Base-by-base conservation (phyloP, 2,113 vertebrate species). In the Eleginops maclovinus region DNA sequence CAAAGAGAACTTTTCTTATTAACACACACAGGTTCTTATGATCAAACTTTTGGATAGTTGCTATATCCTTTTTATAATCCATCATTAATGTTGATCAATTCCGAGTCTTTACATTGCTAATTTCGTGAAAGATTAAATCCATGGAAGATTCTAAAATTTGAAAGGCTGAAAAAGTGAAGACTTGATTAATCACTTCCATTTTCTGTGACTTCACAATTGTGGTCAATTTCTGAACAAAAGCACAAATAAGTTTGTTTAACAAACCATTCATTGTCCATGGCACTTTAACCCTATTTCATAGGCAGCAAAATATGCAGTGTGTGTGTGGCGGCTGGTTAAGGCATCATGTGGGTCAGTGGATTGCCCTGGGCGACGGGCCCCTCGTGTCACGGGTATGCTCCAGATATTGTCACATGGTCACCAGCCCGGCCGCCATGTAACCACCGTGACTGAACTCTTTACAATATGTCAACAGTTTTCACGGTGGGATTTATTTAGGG, bases 321-420 rank as follows among this genome's bases (percentile, higher is more conserved):
- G 65, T 73, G 60, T 47, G 65, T 41, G n/a, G 40, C 56, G 69
- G 80, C 82, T 90, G 80, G 85, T 90, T 80, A 79, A 86, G 26
- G 71, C 78, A 77, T 90, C 78, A 88, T 81, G 78, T 75, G 84
- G 82, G 84, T 88, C 86, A 83, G 59, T 71, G 65, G 64, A 49
- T 77, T 65, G 65, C 87, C 82, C 13, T 2, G 84, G 88, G 83
- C 19, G 19, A 84, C 64, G 26, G 67, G 55, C 72, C 83, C 77
- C 77, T 76, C 13, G 63, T 90, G 83, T 83, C 72, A 77, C 28
- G 16, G 83, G 87, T 87, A 88, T 87, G 87, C 75, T 86, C 59
- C 72, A 62, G 56, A 84, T 81, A 65, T 84, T 81, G 87, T 89
- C 87, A 88, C 86, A 79, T 81, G 86, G 72, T 86, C 63, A 61